Conservation (phyloP, 2,888 invertebrate genomes). For the Drosophila flavopinicola region DNA sequence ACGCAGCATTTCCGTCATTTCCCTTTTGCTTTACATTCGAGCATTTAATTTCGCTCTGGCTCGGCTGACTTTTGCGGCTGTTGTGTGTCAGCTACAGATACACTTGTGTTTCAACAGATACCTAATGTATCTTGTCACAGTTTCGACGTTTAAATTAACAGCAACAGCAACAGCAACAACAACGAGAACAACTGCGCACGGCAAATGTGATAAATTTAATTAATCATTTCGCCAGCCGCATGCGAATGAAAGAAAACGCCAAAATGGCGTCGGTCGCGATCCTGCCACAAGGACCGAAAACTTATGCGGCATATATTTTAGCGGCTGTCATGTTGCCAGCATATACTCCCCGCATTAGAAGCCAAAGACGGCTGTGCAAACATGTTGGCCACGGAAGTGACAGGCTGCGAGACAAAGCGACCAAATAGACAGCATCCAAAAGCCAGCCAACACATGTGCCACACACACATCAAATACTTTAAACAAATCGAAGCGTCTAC, state of each 20-base stretch:
- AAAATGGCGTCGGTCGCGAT: conserved; percentile 57
- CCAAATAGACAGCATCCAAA: conserved; percentile 61
- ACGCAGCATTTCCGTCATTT: conserved; percentile 48
- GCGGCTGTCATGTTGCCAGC: conserved; percentile 47
- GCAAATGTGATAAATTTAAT: conserved; percentile 75
- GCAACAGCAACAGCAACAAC: conserved; percentile 28
- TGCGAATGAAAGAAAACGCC: conserved; percentile 57
- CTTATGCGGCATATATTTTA: conserved; percentile 54
- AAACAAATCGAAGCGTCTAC: conserved; percentile 61
- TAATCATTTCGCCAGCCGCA: conserved; percentile 64
- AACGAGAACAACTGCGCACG: conserved; percentile 26
- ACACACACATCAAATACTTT: conserved; percentile 56
- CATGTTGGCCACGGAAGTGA: conserved; percentile 57
- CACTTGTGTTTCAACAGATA: conserved; percentile 12
- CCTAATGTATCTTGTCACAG: conserved; percentile 70
- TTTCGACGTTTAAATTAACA: conserved; percentile 75
- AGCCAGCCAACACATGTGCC: conserved; percentile 60
- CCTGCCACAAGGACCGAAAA: conserved; percentile 45
- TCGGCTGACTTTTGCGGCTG: conserved; percentile 15
- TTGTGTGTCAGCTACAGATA: conserved; percentile 38
- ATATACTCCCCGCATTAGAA: conserved; percentile 38
- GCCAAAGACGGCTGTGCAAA: conserved; percentile 69
- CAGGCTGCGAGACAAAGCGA: conserved; percentile 59
- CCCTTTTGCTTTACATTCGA: conserved; percentile 5
- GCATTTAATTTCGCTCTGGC: conserved; percentile 18